Evolutionary conservation across 1,140 invertebrate genomes (phyloP).

Genomic region (Drosophila prosaltans): DNA sequence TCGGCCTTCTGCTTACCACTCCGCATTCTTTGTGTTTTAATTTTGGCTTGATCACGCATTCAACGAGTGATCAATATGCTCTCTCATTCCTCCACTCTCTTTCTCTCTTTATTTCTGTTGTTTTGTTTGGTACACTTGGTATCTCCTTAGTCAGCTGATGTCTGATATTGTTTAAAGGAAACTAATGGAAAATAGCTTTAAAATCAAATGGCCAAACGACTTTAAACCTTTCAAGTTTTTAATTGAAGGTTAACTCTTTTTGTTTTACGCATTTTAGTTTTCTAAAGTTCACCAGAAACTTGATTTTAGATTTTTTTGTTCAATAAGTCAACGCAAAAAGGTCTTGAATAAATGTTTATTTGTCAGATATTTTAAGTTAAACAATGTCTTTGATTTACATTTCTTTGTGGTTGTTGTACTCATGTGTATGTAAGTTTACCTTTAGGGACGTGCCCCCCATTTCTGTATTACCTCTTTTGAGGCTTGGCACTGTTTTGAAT

Average conservation of each 20-base stretch:
- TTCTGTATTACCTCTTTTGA: conserved; percentile 29
- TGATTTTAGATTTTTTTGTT: conserved; percentile 9
- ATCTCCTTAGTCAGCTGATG: conserved; percentile 8
- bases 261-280: conserved; percentile 8
- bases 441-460: conserved; percentile 57
- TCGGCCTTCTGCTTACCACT: not conserved
- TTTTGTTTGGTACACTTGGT: conserved; percentile 13
- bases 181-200: conserved; percentile 6
- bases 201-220: conserved; percentile 11
- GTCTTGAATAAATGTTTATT: conserved; percentile 24
- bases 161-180: conserved; percentile 18
- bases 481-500: conserved; percentile 38
- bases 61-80: conserved; percentile 23
- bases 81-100: conserved; percentile 15
- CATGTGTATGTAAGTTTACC: conserved; percentile 37
- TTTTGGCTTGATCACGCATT: conserved; percentile 34
- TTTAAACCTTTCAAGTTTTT: conserved; percentile 35
- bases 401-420: conserved; percentile 2
- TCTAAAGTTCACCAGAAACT: conserved; percentile 29
- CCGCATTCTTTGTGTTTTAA: not conserved
- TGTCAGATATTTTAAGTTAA: conserved; percentile 14
- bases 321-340: conserved; percentile 29
- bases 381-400: conserved; percentile 48
- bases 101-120: not conserved
- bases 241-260: conserved; percentile 43